phyloP scores from a whole-genome alignment of 2,113 vertebrate species.

The Chaetorhynchus papuensis region DNA sequence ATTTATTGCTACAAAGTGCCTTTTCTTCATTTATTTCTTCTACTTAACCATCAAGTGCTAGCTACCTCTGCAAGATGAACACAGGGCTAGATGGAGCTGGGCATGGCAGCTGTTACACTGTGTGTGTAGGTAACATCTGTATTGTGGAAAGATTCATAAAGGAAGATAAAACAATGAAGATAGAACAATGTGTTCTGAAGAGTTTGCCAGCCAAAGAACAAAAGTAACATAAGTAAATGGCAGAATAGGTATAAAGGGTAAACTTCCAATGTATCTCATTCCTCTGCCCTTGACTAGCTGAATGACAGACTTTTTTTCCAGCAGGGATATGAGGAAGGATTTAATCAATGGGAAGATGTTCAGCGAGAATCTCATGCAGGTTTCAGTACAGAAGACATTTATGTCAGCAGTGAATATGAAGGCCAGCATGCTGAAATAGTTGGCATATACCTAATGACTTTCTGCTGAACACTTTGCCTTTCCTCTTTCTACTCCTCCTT shows the following conservation, averaged over 20 bases:
- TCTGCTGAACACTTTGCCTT: not conserved
- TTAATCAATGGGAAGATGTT: not conserved
- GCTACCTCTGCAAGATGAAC: not conserved
- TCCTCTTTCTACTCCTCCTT: not conserved
- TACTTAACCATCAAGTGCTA: not conserved
- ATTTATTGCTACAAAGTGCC: not conserved
- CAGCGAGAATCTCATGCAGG: not conserved
- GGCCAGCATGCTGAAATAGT: not conserved
- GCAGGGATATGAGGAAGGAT: not conserved
- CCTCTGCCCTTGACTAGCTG: not conserved
- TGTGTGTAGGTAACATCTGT: not conserved
- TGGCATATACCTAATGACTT: not conserved
- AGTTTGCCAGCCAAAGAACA: not conserved
- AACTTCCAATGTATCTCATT: not conserved
- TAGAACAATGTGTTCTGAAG: not conserved
- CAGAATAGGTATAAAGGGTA: not conserved
- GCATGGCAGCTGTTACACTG: not conserved
- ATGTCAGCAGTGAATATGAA: not conserved
- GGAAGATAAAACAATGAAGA: not conserved
- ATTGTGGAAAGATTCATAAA: not conserved
- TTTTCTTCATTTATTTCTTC: not conserved
- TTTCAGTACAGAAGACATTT: not conserved
- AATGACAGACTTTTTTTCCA: not conserved
- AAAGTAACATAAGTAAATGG: not conserved
- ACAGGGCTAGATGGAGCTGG: not conserved